Conservation (phyloP, 2,888 invertebrate genomes). For the Machimus atricapillus region DNA sequence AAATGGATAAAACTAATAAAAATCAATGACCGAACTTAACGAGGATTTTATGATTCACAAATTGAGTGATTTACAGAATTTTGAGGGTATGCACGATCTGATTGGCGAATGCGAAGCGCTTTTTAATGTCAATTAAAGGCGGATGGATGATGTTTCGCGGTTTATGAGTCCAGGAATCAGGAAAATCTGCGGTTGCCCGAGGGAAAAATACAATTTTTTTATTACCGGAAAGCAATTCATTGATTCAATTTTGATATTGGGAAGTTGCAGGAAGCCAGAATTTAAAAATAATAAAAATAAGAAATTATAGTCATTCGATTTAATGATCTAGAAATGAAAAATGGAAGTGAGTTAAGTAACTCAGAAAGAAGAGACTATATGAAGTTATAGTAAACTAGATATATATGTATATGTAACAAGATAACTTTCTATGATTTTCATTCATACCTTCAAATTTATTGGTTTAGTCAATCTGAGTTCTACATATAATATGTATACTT, state of each 20-base stretch:
- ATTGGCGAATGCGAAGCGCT: neutral
- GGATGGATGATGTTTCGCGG: neutral
- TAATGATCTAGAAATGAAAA: neutral
- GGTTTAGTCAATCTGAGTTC: too few species aligned
- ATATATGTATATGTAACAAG: too few species aligned
- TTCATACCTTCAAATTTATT: too few species aligned
- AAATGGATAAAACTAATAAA: slow-evolving; percentile 13
- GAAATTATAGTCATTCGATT: neutral
- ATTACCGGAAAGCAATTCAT: neutral
- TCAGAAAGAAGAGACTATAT: too few species aligned
- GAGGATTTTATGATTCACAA: neutral
- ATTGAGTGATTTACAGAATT: slow-evolving; percentile 22
- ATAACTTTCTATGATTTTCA: too few species aligned
- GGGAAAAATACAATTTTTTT: neutral
- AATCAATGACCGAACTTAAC: slow-evolving; percentile 35
- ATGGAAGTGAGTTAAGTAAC: neutral
- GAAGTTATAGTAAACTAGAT: too few species aligned
- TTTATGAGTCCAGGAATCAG: neutral
- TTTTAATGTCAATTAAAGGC: slow-evolving; percentile 14
- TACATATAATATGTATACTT: too few species aligned
- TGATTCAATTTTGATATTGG: neutral
- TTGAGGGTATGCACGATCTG: neutral
- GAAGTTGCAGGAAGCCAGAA: neutral
- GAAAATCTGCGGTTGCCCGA: neutral
- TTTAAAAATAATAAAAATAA: neutral